A percentile compares a stretch with the other conserved stretches of the same genome.
These are phyloP conservation scores for Desoria tigrina DNA, from an alignment of 2,888 invertebrate genomes.

Conservation along the genomic window DNA sequence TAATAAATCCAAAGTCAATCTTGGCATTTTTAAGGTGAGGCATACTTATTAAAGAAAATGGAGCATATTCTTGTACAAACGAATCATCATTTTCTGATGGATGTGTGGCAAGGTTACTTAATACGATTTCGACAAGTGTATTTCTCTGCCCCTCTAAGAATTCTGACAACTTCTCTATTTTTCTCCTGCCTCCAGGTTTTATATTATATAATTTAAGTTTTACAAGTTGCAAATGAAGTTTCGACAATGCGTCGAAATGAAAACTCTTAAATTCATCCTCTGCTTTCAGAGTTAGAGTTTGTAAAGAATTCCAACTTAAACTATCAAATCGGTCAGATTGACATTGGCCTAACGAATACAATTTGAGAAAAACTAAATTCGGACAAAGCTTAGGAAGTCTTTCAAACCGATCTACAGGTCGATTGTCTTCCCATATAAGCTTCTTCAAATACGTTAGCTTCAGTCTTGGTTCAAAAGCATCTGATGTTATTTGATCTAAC, in stretches of 20 bases:
- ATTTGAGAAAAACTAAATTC: constrained; percentile 20
- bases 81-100: constrained; percentile 7
- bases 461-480: neutral
- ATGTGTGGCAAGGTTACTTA: constrained; percentile 2
- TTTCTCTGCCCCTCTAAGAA: neutral
- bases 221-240: constrained; percentile 7
- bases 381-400: constrained; percentile 26
- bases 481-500: constrained; percentile 18
- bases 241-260: constrained; percentile 11
- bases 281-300: constrained; percentile 13
- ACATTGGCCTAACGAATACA: constrained; percentile 15
- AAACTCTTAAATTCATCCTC: constrained; percentile 8
- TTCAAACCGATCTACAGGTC: constrained; percentile 11
- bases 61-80: neutral
- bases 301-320: constrained; percentile 4
- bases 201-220: constrained; percentile 8
- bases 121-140: neutral
- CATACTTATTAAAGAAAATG: no score
- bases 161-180: constrained; percentile 14
- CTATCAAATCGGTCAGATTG: constrained; percentile 6
- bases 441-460: constrained; percentile 11
- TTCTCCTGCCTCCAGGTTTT: constrained; percentile 10
- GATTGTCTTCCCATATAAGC: constrained; percentile 14
- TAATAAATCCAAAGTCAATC: constrained; percentile 26
- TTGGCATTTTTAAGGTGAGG: constrained; percentile 6